A percentile compares a stretch with the other conserved stretches of the same genome.
Evolutionary conservation across 2,888 invertebrate species (phyloP).

Genomic region (Erannis defoliaria): DNA sequence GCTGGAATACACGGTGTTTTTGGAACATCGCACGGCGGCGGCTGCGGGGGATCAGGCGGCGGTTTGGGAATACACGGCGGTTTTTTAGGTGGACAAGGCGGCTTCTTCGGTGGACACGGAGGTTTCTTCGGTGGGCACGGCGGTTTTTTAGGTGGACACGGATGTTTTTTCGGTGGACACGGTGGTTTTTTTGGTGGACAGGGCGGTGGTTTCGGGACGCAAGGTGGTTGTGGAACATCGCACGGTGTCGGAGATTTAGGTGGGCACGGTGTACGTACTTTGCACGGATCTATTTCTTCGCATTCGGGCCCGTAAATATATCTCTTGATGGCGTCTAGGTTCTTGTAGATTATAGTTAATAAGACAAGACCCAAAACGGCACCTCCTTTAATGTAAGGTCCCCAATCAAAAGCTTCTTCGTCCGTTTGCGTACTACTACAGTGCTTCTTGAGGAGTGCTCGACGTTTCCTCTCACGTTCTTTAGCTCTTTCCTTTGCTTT

Average conservation of each 20-base stretch:
- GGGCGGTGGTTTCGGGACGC: not conserved
- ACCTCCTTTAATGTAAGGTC: conserved; percentile 6
- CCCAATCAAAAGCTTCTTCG: conserved; percentile 14
- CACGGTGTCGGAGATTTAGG: not conserved
- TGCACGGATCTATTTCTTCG: not conserved
- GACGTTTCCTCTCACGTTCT: conserved; percentile 2
- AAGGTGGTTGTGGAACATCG: not conserved
- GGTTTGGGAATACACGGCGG: not conserved
- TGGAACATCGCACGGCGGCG: not conserved
- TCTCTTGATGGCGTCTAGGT: conserved; percentile 2
- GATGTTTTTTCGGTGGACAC: not conserved
- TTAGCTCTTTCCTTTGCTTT: conserved; percentile 2
- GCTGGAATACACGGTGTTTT: not conserved
- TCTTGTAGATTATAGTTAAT: not conserved
- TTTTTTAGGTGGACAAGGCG: not conserved
- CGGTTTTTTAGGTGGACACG: not conserved
- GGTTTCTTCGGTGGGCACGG: not conserved
- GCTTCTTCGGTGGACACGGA: not conserved
- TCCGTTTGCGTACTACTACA: conserved; percentile 4
- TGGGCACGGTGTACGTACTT: not conserved
- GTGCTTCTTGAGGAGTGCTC: not conserved
- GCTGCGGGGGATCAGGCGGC: not conserved
- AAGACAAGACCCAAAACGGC: not conserved
- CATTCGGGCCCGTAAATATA: conserved; percentile 1
- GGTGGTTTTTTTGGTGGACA: not conserved